A percentile compares a stretch with the other conserved stretches of the same genome.
Evolutionary conservation across 2,888 invertebrate genomes (phyloP).

Genomic region (Diarsia brunnea): DNA sequence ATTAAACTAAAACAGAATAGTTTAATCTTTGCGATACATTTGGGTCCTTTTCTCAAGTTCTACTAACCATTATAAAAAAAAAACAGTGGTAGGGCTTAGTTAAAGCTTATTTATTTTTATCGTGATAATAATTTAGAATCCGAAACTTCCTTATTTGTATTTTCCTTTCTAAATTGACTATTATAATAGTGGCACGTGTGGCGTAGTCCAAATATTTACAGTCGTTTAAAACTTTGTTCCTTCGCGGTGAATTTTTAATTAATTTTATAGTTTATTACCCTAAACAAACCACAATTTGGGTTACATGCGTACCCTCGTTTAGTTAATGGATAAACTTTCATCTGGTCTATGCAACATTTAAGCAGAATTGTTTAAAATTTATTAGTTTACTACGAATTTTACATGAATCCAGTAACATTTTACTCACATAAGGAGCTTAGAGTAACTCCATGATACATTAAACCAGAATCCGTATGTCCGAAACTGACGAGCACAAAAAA

Average conservation of each 20-base stretch:
- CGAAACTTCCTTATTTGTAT: not conserved
- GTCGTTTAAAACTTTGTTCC: slow-evolving; percentile 1
- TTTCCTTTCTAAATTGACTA: not conserved
- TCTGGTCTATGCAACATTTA: not conserved
- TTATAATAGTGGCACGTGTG: not conserved
- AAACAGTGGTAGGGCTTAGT: not conserved
- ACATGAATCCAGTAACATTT: not conserved
- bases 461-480: not conserved
- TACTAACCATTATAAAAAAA: not conserved
- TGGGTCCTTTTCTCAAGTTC: not conserved
- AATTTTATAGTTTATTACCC: slow-evolving; percentile 11
- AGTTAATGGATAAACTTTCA: slow-evolving; percentile 14
- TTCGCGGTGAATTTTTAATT: slow-evolving; percentile 16
- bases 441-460: not conserved
- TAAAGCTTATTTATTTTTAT: not conserved
- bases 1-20: slow-evolving; percentile 7
- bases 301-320: not conserved
- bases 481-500: slow-evolving; percentile 24
- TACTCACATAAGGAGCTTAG: not conserved
- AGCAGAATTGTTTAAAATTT: not conserved
- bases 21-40: not conserved
- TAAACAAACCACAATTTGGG: slow-evolving; percentile 31
- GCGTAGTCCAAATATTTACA: slow-evolving; percentile 1
- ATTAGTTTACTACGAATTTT: not conserved
- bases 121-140: not conserved